phyloP scores from a whole-genome alignment of 2,113 vertebrate genomes.

The Naja naja region DNA sequence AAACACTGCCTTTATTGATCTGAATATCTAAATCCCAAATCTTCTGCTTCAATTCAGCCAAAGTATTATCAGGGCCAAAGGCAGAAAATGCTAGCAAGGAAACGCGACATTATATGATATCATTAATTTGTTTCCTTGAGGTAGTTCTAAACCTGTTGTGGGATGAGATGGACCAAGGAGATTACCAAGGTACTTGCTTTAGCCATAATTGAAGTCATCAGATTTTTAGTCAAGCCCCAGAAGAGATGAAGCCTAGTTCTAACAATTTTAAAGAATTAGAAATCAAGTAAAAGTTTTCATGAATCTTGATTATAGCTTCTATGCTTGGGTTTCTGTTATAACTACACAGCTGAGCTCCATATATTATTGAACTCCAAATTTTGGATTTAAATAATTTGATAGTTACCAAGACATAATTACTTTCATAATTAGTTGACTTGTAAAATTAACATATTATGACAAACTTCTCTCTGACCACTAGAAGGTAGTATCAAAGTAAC shows the following conservation, averaged over 20 bases:
- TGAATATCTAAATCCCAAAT: not conserved
- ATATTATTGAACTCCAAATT: not conserved
- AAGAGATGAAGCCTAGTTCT: not conserved
- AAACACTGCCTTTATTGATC: not conserved
- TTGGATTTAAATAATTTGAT: not conserved
- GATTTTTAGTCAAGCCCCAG: not conserved
- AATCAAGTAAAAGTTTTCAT: not conserved
- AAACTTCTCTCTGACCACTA: not conserved
- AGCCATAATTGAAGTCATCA: not conserved
- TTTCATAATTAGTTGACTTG: not conserved
- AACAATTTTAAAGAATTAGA: not conserved
- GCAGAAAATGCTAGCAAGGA: not conserved
- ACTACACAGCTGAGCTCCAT: not conserved
- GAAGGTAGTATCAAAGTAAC: not conserved
- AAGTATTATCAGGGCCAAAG: not conserved
- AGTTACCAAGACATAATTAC: not conserved
- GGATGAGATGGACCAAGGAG: not conserved
- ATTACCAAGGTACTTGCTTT: not conserved
- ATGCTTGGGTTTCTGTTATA: not conserved
- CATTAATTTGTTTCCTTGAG: not conserved
- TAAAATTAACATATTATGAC: not conserved
- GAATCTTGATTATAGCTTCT: not conserved
- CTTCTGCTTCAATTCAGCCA: not conserved
- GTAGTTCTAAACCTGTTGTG: not conserved
- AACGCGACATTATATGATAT: not conserved